These are phyloP conservation scores for Araneus ventricosus DNA, from an alignment of 1,140 invertebrate genomes.

Conservation along the genomic window DNA sequence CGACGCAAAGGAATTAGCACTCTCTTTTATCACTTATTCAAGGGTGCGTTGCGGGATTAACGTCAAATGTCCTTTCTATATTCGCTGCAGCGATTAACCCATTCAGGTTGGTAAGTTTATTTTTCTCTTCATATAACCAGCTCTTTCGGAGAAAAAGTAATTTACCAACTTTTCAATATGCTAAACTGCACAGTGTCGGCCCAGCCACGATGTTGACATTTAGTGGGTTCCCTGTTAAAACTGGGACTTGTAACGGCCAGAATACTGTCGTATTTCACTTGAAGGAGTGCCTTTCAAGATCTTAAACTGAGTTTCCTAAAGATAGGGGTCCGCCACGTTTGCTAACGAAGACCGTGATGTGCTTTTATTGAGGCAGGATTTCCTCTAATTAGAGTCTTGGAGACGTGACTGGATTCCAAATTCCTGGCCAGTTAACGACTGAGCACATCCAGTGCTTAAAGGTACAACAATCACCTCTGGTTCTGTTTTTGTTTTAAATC, in stretches of 20 bases:
- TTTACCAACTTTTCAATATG: conserved; percentile 73
- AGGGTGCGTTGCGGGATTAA: not conserved
- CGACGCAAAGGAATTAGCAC: not conserved
- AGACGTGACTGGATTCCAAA: conserved; percentile 63
- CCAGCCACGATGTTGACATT: conserved; percentile 59
- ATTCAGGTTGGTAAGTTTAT: not conserved
- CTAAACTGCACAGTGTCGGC: conserved; percentile 17
- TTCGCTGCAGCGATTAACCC: not conserved
- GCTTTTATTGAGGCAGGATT: conserved; percentile 57
- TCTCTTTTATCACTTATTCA: not conserved
- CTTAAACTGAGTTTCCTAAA: conserved; percentile 62
- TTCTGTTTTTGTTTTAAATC: not conserved
- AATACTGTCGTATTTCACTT: conserved; percentile 44
- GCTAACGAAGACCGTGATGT: conserved; percentile 56
- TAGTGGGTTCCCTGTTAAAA: conserved; percentile 27
- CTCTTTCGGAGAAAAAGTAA: conserved; percentile 11
- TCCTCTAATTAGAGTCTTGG: conserved; percentile 56
- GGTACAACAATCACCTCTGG: conserved; percentile 6
- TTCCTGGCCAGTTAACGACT: conserved; percentile 61
- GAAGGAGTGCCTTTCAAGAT: conserved; percentile 54
- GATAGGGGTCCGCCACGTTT: conserved; percentile 35
- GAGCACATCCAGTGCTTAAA: not conserved
- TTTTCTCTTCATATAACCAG: not conserved
- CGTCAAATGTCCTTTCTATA: not conserved
- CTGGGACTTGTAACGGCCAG: conserved; percentile 24